phyloP scores from a whole-genome alignment of 2,113 vertebrate species.

The Seriola rivoliana region DNA sequence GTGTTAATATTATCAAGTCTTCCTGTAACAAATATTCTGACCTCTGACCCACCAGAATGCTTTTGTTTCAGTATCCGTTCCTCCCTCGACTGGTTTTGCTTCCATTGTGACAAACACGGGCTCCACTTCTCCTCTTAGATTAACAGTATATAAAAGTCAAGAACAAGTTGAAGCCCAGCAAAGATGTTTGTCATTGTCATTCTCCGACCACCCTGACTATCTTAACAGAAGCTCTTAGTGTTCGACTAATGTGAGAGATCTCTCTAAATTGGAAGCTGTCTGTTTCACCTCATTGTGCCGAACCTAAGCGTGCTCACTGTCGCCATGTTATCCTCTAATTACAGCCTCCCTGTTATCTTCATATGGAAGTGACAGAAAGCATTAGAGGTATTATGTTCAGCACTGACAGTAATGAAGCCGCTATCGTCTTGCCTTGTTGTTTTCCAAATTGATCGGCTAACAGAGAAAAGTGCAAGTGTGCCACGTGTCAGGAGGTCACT shows the following conservation, averaged over 20 bases:
- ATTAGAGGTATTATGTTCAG: conserved; percentile 46
- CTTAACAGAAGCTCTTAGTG: not conserved
- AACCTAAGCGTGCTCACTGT: conserved; percentile 58
- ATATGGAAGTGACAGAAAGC: conserved; percentile 73
- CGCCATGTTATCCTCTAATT: conserved; percentile 71
- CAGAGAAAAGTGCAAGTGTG: conserved; percentile 21
- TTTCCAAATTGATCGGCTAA: conserved; percentile 38
- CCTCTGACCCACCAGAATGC: not conserved
- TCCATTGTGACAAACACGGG: not conserved
- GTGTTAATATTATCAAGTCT: not conserved
- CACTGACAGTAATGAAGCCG: conserved; percentile 59
- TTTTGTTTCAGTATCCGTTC: not conserved
- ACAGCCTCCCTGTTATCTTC: conserved; percentile 65
- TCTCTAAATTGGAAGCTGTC: conserved; percentile 49
- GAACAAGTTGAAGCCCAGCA: not conserved
- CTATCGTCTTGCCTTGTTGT: conserved; percentile 20
- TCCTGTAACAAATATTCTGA: not conserved
- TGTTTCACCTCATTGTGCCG: conserved; percentile 40
- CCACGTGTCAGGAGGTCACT: conserved; percentile 32
- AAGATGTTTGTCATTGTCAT: not conserved
- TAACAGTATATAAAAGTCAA: not conserved
- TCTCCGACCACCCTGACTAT: not conserved
- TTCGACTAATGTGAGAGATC: conserved; percentile 18
- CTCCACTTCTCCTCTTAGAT: not conserved
- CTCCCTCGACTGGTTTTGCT: not conserved